phyloP scores from a whole-genome alignment of 2,113 vertebrate genomes.

The Eulemur macaco region DNA sequence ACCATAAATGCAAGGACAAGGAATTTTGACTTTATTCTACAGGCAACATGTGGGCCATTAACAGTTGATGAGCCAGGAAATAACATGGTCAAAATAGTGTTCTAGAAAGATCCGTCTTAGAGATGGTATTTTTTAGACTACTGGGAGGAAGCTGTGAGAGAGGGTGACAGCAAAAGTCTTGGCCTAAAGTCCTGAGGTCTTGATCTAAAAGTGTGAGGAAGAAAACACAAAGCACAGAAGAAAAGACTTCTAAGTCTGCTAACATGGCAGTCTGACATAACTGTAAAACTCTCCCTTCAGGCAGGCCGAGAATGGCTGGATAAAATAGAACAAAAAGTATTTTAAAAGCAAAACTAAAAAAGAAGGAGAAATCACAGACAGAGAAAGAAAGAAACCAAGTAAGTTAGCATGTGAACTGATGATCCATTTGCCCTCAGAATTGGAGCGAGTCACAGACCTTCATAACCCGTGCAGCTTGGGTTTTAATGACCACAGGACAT shows the following conservation, averaged over 20 bases:
- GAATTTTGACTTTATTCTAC: neutral
- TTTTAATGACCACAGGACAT: neutral
- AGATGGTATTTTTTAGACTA: neutral
- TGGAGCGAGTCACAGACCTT: neutral
- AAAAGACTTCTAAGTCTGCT: neutral
- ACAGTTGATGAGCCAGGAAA: neutral
- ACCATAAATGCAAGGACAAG: neutral
- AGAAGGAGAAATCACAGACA: neutral
- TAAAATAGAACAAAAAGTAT: neutral
- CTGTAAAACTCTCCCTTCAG: neutral
- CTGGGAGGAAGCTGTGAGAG: neutral
- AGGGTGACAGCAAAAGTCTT: neutral
- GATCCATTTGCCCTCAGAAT: neutral
- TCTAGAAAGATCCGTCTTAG: neutral
- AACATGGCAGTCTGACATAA: neutral
- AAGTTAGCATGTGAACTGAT: neutral
- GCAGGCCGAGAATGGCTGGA: neutral
- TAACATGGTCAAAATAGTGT: neutral
- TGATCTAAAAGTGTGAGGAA: neutral
- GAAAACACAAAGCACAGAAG: neutral
- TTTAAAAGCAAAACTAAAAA: slow-evolving; percentile 19
- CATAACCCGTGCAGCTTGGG: neutral
- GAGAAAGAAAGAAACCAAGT: neutral
- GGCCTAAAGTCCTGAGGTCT: neutral
- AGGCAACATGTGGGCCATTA: neutral